Conservation (phyloP, 2,113 vertebrate genomes). For the Oreochromis tanganicae region DNA sequence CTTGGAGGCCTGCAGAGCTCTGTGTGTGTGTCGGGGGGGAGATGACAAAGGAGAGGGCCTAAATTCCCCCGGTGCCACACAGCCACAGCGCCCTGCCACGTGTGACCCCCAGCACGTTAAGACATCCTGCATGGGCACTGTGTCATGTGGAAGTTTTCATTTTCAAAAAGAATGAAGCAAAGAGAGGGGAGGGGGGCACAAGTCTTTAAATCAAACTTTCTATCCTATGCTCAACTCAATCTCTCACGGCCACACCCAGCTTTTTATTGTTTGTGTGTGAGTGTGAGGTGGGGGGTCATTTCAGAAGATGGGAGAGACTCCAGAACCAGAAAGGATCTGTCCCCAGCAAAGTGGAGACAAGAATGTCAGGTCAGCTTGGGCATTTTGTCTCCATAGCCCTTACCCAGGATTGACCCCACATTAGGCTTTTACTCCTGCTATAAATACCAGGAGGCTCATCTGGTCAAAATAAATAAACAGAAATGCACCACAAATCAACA, state of each 20-base stretch:
- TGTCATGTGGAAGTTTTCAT: slow-evolving; percentile 20
- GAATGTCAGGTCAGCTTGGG: slow-evolving; percentile 66
- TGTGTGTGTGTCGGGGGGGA: neutral
- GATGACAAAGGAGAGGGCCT: slow-evolving; percentile 73
- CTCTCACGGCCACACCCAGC: slow-evolving; percentile 16
- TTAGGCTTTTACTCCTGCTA: slow-evolving; percentile 63
- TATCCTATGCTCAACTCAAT: neutral
- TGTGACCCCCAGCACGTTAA: slow-evolving; percentile 50
- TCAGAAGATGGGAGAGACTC: slow-evolving; percentile 11
- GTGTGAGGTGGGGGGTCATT: slow-evolving; percentile 9
- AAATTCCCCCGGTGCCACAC: slow-evolving; percentile 66
- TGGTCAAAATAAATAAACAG: slow-evolving; percentile 71
- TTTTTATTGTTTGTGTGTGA: slow-evolving; percentile 31
- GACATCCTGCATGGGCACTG: slow-evolving; percentile 4
- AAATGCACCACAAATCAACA: slow-evolving; percentile 54
- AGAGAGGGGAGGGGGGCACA: neutral
- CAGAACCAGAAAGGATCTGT: slow-evolving; percentile 35
- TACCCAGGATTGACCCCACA: slow-evolving; percentile 61
- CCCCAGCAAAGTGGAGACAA: slow-evolving; percentile 44
- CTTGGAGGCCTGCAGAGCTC: slow-evolving; percentile 78
- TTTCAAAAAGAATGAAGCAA: neutral
- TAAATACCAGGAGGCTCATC: slow-evolving; percentile 74
- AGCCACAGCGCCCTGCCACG: slow-evolving; percentile 43
- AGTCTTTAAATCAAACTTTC: neutral
- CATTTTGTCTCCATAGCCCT: slow-evolving; percentile 59